A percentile compares a stretch with the other conserved stretches of the same genome.
Evolutionary conservation across 64 coral and sea anemone genomes (phyloP).

Genomic region (Astreopora myriophthalma): DNA sequence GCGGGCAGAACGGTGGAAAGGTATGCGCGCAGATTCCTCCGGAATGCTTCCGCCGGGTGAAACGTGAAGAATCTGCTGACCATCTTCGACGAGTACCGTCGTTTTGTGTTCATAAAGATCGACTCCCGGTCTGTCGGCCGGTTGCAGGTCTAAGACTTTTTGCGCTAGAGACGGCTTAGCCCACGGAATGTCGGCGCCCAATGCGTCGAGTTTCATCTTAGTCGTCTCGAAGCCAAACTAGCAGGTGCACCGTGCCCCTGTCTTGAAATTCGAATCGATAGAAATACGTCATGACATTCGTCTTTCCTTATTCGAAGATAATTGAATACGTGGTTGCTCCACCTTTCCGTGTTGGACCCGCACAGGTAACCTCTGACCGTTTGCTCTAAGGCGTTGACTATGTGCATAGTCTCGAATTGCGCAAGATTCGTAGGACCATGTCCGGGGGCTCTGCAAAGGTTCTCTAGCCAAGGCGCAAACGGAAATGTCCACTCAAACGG

Average conservation of each 20-base stretch:
- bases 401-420: constrained; percentile 19
- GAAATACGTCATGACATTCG: constrained; percentile 49
- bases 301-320: neutral
- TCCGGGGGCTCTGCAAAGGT: neutral
- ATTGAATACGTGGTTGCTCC: constrained; percentile 40
- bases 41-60: constrained; percentile 38
- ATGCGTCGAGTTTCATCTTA: neutral
- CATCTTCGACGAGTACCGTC: neutral
- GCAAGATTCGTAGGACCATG: neutral
- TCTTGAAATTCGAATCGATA: constrained; percentile 71
- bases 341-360: constrained; percentile 43
- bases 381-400: constrained; percentile 63
- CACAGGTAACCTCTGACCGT: constrained; percentile 33
- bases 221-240: constrained; percentile 67
- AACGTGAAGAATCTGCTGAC: neutral
- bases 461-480: neutral
- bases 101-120: neutral
- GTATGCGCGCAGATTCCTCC: constrained; percentile 14
- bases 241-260: constrained; percentile 45
- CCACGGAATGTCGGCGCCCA: constrained; percentile 27
- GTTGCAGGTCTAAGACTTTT: constrained; percentile 25
- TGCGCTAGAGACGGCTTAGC: neutral
- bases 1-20: neutral
- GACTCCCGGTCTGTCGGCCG: neutral
- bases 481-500: constrained; percentile 16